A percentile compares a stretch with the other conserved stretches of the same genome.
These are phyloP conservation scores for Scaptomyza graminum DNA, from an alignment of 1,140 invertebrate genomes.

Conservation along the genomic window DNA sequence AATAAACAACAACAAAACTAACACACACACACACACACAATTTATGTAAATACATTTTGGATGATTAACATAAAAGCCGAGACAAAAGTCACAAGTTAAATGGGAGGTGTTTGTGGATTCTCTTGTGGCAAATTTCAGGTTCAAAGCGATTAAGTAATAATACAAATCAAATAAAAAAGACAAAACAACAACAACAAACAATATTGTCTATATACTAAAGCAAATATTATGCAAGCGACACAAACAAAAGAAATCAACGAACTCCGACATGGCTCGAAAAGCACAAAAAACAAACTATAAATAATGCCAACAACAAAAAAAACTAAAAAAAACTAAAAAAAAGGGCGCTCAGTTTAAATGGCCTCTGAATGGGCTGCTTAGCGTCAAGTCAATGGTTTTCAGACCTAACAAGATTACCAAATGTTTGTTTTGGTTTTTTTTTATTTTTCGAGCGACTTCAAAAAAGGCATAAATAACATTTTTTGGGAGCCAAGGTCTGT, in stretches of 20 bases:
- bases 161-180: slow-evolving; percentile 68
- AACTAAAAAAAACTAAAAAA: slow-evolving; percentile 7
- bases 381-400: slow-evolving; percentile 13
- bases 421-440: background rate
- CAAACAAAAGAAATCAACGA: slow-evolving; percentile 59
- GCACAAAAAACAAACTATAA: slow-evolving; percentile 10
- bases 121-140: slow-evolving; percentile 50
- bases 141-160: slow-evolving; percentile 81
- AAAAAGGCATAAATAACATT: too few species aligned
- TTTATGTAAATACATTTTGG: slow-evolving; percentile 48
- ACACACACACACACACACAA: slow-evolving; percentile 40
- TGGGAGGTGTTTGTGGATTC: slow-evolving; percentile 34
- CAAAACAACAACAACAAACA: slow-evolving; percentile 28
- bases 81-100: slow-evolving; percentile 44
- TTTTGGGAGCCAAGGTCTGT: too few species aligned
- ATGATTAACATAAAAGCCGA: slow-evolving; percentile 43
- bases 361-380: slow-evolving; percentile 18
- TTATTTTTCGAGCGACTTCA: slow-evolving; percentile 1
- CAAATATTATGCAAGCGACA: slow-evolving; percentile 64
- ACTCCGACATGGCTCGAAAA: slow-evolving; percentile 51
- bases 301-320: too few species aligned
- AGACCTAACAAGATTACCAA: slow-evolving; percentile 16
- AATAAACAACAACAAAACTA: slow-evolving; percentile 41
- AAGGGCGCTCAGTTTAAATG: slow-evolving; percentile 22
- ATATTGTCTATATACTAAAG: slow-evolving; percentile 19